Base-by-base conservation (phyloP, 2,888 invertebrate species). In the Drosophila niveifrons region DNA sequence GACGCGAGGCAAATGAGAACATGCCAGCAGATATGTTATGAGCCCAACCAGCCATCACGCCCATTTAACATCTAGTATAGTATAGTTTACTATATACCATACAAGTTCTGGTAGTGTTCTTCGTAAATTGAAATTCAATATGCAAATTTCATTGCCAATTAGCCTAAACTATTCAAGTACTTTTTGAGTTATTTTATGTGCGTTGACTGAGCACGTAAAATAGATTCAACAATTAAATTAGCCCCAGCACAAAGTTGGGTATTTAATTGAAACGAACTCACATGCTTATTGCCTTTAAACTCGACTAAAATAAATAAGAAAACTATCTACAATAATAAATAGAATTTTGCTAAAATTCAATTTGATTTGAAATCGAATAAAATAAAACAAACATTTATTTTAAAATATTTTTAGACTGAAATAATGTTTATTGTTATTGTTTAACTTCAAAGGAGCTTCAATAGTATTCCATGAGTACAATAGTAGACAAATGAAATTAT, bases 111-210 rank as follows among this genome's bases (percentile, higher is more conserved):
- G 6, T 36, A 6, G 39, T 28, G 23, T 23, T 29, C 13, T 43
- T 23, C 11, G 41, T n/a, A 47, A 48, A 51, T 58, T 36, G 10
- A 48, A 62, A 67, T 57, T 66, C 44, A 58, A 44, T 36, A 39
- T 31, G 67, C 28, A 62, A 72, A 63, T 72, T 51, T 29, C 34
- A 15, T 46, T 23, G 23, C 36, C 57, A 46, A 57, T 57, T 57
- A 57, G n/a, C 8, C 15, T 1, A 11, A 29, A 11, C 41, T 34
- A 29, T 44, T 31, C n/a, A n/a, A 36, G 10, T 4, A 11, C 18
- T 3, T 18, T 10, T 4, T 11, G 11, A 41, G 23, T 3, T 15
- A 6, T 6, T 57, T 10, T 31, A 11, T 31, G 17, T 31, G n/a
- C 29, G 9, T 18, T 31, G 3, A 56, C 10, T 56, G 34, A n/a